Evolutionary conservation across 2,797 vertebrate genomes (phyloP), one percentile per base, ranked within the genome.

Genomic region (Gadopsis bispinosus): DNA sequence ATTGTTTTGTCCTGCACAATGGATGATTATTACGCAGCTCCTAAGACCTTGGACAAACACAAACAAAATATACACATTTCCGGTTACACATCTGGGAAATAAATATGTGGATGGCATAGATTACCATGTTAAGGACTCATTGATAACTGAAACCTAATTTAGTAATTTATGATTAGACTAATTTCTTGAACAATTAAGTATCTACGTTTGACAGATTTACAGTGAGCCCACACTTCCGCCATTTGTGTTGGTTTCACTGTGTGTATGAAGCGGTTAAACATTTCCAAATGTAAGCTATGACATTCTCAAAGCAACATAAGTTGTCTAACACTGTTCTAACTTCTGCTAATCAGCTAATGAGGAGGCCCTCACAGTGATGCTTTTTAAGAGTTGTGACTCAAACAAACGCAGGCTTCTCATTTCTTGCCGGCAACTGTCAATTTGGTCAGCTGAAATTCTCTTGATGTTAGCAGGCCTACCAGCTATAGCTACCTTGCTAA

Each of bases 1-100:
- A 37, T 65, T n/a, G 7, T 70, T 74, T 65, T 68, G 58, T 75
- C 14, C 66, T 65, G 59, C 50, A 41, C 53, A 22, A n/a, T 43
- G 41, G 26, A 62, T 71, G 33, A 66, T 39, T 16, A 13, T 26
- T 33, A 6, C 22, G 43, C 53, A 53, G 33, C 55, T 62, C n/a
- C 50, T 11, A 43, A 70, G 26, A 19, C 31, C 19, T 31, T 53
- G 20, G 17, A 60, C 22, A 59, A 81, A 79, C 41, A 39, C 20
- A 53, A 6, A 54, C 4, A 19, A 45, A 50, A 54, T 43, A 68
- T 3, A 33, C 13, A 54, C 31, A 72, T 54, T 62, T 1, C 0
- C 2, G 0, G 1, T 41, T 65, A 13, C 13, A 68, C 12, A 54
- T 29, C 14, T 61, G 19, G 12, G 29, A 77, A 26, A 59, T 5